phyloP scores from a whole-genome alignment of 2,113 vertebrate genomes.

The Hippocampus barbouri region DNA sequence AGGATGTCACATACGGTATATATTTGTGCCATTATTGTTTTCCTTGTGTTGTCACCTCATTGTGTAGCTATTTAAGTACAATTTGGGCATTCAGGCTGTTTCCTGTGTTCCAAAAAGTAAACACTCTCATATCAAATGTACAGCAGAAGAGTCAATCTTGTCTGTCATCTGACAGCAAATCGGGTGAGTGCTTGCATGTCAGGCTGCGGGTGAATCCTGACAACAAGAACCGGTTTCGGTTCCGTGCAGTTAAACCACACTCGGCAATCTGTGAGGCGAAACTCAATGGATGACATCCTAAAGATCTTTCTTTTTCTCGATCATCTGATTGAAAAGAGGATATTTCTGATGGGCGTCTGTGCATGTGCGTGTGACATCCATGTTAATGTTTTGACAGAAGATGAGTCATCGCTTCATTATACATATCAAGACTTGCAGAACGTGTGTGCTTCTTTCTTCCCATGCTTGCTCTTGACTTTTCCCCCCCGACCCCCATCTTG shows the following conservation, averaged over 20 bases:
- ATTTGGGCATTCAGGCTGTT: not conserved
- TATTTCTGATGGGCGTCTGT: not conserved
- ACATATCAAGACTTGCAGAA: slow-evolving; percentile 36
- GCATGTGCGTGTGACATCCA: not conserved
- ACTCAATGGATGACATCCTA: not conserved
- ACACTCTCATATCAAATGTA: too few species aligned
- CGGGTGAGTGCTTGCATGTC: not conserved
- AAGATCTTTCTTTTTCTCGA: slow-evolving; percentile 9
- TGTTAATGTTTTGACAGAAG: slow-evolving; percentile 24
- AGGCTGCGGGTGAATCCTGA: not conserved
- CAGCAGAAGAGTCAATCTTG: not conserved
- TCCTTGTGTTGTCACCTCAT: too few species aligned
- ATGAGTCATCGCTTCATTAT: slow-evolving; percentile 46
- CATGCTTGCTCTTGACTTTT: slow-evolving; percentile 8
- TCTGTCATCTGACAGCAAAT: not conserved
- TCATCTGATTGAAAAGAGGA: slow-evolving; percentile 10
- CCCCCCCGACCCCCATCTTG: not conserved
- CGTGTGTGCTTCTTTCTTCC: slow-evolving; percentile 14
- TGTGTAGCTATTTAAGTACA: not conserved
- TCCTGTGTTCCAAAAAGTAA: too few species aligned
- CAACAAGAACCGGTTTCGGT: not conserved
- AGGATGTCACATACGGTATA: too few species aligned
- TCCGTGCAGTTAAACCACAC: not conserved
- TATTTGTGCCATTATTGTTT: too few species aligned
- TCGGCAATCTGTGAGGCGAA: not conserved